Percentiles rank a stretch among this genome's conserved stretches.
Evolutionary conservation across 2,888 invertebrate genomes (phyloP).

Genomic region (Noctuana brunneofusca): DNA sequence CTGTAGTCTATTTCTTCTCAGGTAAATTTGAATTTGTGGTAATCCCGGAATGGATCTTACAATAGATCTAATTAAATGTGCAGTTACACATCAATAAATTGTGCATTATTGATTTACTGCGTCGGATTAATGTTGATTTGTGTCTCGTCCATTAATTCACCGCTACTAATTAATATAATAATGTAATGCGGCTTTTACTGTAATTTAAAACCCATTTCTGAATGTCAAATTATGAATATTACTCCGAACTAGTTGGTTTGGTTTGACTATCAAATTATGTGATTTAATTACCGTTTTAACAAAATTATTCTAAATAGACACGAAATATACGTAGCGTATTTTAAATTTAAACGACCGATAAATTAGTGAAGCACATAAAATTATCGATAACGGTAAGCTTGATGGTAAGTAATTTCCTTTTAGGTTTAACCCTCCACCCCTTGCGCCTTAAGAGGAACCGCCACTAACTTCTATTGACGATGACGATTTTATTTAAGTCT

Average conservation of each 20-base stretch:
- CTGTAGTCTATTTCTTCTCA: too few species aligned
- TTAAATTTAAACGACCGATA: constrained; percentile 5
- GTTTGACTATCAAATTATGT: constrained; percentile 14
- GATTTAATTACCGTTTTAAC: constrained; percentile 13
- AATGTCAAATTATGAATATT: constrained; percentile 15
- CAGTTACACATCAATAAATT: constrained; percentile 16
- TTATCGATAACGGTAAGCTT: constrained; percentile 1
- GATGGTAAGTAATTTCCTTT: neutral
- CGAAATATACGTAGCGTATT: constrained; percentile 14
- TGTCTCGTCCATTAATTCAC: constrained; percentile 3
- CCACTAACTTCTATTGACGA: too few species aligned
- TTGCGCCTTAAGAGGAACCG: too few species aligned
- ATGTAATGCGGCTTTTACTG: constrained; percentile 8
- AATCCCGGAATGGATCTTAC: neutral
- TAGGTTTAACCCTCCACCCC: too few species aligned
- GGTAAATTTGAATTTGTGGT: neutral
- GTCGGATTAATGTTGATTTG: constrained; percentile 23
- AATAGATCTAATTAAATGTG: constrained; percentile 21
- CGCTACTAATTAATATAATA: constrained; percentile 15
- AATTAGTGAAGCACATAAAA: neutral
- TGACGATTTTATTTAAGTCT: too few species aligned
- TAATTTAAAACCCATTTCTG: constrained; percentile 7
- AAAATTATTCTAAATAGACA: constrained; percentile 10
- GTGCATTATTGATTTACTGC: constrained; percentile 10
- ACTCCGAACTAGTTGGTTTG: constrained; percentile 6